Conservation (phyloP, 2,888 invertebrate species). For the Yponomeuta cagnagella region DNA sequence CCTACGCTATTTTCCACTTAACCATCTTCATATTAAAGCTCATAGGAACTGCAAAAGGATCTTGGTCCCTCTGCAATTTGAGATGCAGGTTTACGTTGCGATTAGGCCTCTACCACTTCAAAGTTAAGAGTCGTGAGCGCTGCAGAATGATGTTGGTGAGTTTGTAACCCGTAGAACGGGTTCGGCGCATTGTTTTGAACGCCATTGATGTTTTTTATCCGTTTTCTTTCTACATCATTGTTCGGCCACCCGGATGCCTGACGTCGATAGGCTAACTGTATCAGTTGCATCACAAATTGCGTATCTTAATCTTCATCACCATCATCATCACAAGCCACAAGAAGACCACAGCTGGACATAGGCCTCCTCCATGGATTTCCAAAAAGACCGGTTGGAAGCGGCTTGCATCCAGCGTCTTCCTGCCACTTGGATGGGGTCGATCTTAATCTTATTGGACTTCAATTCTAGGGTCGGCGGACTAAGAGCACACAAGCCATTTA, state of each 20-base stretch:
- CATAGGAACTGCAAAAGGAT: not conserved
- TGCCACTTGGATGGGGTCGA: too few relatives aligned
- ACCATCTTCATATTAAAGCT: not conserved
- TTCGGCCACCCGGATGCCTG: conserved; percentile 12
- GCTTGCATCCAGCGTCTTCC: too few relatives aligned
- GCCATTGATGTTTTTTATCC: conserved; percentile 20
- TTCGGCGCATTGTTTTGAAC: conserved; percentile 22
- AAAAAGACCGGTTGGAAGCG: too few relatives aligned
- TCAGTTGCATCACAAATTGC: not conserved
- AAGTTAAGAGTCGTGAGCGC: conserved; percentile 6
- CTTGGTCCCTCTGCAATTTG: not conserved
- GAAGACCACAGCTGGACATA: too few relatives aligned
- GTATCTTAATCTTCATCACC: not conserved
- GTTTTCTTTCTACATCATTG: conserved; percentile 14
- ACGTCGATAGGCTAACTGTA: conserved; percentile 11
- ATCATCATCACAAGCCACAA: too few relatives aligned
- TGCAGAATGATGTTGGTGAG: conserved; percentile 12
- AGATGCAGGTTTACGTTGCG: not conserved
- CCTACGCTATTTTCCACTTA: not conserved
- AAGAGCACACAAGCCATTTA: too few relatives aligned
- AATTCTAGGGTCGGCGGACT: too few relatives aligned
- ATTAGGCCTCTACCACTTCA: not conserved
- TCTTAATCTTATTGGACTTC: too few relatives aligned
- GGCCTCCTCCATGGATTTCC: too few relatives aligned
- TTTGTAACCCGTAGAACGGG: conserved; percentile 22